phyloP scores from a whole-genome alignment of 2,797 vertebrate genomes.

The Molossus alvarezi region DNA sequence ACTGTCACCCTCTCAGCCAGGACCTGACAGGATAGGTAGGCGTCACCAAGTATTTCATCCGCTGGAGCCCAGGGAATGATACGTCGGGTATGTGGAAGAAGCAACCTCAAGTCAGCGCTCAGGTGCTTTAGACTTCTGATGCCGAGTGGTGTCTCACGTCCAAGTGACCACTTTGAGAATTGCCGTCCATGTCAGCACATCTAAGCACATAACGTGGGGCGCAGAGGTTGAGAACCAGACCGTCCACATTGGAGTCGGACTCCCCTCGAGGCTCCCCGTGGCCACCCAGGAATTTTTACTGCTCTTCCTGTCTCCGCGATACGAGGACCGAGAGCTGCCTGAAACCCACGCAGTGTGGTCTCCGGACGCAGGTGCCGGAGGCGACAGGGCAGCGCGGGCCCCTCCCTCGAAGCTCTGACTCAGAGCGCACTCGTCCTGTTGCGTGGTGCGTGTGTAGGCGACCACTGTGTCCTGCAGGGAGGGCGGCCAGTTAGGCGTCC shows the following conservation, averaged over 20 bases:
- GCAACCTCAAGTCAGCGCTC: background rate
- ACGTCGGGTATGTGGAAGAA: background rate
- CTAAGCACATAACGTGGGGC: too few relatives aligned
- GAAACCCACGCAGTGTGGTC: background rate
- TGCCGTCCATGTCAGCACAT: background rate
- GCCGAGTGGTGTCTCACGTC: background rate
- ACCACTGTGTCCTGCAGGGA: fast-evolving
- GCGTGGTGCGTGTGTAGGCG: fast-evolving
- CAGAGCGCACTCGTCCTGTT: fast-evolving
- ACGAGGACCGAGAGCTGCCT: fast-evolving
- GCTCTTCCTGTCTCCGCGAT: background rate
- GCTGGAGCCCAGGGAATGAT: background rate
- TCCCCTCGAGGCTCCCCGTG: background rate
- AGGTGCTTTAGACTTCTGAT: background rate
- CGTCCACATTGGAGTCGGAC: background rate
- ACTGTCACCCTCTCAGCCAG: background rate
- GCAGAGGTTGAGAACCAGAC: background rate
- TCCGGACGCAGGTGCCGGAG: background rate
- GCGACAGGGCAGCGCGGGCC: fast-evolving
- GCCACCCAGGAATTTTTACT: fast-evolving
- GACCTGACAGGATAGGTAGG: background rate
- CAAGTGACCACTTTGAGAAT: background rate
- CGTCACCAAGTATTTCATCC: background rate
- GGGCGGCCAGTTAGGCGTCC: background rate
- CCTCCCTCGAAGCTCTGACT: fast-evolving